A percentile compares a stretch with the other conserved stretches of the same genome.
Conservation (phyloP, 2,797 vertebrate genomes). For the Crocodylus rhombifer region DNA sequence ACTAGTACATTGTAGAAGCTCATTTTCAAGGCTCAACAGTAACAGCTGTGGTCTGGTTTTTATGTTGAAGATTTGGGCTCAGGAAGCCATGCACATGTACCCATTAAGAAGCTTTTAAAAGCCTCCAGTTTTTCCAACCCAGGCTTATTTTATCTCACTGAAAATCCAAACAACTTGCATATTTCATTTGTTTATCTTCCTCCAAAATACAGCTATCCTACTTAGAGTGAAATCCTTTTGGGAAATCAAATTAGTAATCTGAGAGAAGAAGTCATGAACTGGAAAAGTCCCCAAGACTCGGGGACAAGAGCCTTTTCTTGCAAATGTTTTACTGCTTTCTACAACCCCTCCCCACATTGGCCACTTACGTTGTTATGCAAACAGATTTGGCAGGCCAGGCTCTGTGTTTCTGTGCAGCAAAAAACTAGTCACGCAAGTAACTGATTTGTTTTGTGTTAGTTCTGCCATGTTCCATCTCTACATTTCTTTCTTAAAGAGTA, state of each 20-base stretch:
- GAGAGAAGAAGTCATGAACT: not conserved
- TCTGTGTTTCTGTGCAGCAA: not conserved
- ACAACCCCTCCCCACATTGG: not conserved
- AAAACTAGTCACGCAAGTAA: not conserved
- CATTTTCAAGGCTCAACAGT: not conserved
- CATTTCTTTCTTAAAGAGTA: not conserved
- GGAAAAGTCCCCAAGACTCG: not conserved
- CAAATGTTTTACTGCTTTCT: not conserved
- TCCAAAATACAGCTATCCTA: not conserved
- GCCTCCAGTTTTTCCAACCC: not conserved
- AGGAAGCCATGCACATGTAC: not conserved
- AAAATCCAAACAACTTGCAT: constrained; percentile 9
- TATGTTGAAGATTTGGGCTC: not conserved
- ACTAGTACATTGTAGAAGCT: not conserved
- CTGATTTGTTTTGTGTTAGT: not conserved
- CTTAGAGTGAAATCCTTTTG: not conserved
- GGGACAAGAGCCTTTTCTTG: not conserved
- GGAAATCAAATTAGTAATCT: not conserved
- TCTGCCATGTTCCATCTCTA: not conserved
- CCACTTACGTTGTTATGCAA: fast-evolving
- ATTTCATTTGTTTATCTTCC: constrained; percentile 34
- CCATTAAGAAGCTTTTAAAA: not conserved
- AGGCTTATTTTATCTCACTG: not conserved
- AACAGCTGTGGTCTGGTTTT: not conserved
- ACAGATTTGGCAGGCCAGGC: fast-evolving